phyloP scores from a whole-genome alignment of 2,797 vertebrate species.

The Huso huso region DNA sequence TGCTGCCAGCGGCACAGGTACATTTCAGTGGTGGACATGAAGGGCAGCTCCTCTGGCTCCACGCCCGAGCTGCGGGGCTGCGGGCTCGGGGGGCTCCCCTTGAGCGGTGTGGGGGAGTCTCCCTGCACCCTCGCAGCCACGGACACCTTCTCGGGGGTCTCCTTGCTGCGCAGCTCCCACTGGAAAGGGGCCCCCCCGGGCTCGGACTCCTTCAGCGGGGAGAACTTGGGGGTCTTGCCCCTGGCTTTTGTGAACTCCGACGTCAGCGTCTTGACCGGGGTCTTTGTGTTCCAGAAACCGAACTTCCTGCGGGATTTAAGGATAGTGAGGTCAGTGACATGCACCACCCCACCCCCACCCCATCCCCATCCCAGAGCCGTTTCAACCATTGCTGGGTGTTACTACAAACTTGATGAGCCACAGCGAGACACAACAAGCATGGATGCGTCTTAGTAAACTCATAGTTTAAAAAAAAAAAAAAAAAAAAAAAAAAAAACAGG shows the following conservation, averaged over 20 bases:
- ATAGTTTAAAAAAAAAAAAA: too few relatives aligned
- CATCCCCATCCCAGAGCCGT: too few relatives aligned
- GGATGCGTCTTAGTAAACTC: too few relatives aligned
- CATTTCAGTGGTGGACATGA: constrained; percentile 96
- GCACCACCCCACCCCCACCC: too few relatives aligned
- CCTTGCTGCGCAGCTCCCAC: constrained; percentile 87
- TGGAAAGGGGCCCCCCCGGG: constrained; percentile 66
- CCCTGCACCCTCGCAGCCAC: constrained; percentile 53
- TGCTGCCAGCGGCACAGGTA: constrained; percentile 98
- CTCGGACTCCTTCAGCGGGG: constrained; percentile 71
- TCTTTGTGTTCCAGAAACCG: constrained; percentile 63
- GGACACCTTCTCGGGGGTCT: constrained; percentile 77
- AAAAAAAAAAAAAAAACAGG: too few relatives aligned
- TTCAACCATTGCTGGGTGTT: too few relatives aligned
- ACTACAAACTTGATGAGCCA: too few relatives aligned
- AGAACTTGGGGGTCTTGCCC: constrained; percentile 79
- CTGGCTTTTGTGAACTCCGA: constrained; percentile 58
- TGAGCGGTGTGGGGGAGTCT: constrained; percentile 57
- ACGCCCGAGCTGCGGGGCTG: constrained; percentile 55
- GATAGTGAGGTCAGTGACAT: too few relatives aligned
- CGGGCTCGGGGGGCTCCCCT: constrained; percentile 31
- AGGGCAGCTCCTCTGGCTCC: constrained; percentile 84
- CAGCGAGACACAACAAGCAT: too few relatives aligned
- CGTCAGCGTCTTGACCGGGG: constrained; percentile 34
- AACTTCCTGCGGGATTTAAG: constrained; percentile 61